Base-by-base conservation (phyloP, 2,888 invertebrate species). In the Vandiemenella viatica region DNA sequence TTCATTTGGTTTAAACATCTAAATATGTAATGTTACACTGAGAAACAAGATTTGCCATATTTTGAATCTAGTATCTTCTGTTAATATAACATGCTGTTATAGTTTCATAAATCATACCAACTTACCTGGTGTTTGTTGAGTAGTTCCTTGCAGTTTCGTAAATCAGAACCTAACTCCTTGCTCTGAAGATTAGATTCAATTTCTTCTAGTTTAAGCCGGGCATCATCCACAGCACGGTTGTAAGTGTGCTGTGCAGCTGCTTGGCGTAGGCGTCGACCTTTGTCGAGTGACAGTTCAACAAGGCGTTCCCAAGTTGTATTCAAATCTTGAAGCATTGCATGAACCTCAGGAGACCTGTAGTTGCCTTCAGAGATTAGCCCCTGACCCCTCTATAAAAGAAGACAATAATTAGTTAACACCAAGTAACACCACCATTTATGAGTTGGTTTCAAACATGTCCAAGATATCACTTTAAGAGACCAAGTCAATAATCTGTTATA, bases 81-180 rank as follows among this genome's bases (percentile, higher is more conserved):
- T 18, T 4, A 8, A 5, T 8, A 46, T 5, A 13, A 16, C 10
- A 38, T 43, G 19, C n/a, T 15, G 38, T 40, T 21, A 10, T 20
- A 6, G 21, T 6, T 21, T 10, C 44, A 22, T 7, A 32, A 32
- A 32, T 13, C 32, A 32, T 3, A 32, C n/a, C n/a, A 2, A 45
- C 37, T 32, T 53, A 80, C 72, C 69, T 91, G 89, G 58, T 93
- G 93, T 61, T 89, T 88, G 58, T 88, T 88, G 26, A 96, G 72
- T 17, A 93, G 71, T 54, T 92, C 81, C 64, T 91, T 89, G 64
- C 95, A 96, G 57, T 89, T 86, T 52, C 95, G 74, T 41, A 97
- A 71, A 69, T 97, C 96, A 1, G 76, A 77, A 3, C 95, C 95
- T 1, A 86, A 78, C 66, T 91, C 89, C 38, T 80, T 79, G 55